phyloP scores from a whole-genome alignment of 2,888 invertebrate genomes.

The Cerastoderma edule region DNA sequence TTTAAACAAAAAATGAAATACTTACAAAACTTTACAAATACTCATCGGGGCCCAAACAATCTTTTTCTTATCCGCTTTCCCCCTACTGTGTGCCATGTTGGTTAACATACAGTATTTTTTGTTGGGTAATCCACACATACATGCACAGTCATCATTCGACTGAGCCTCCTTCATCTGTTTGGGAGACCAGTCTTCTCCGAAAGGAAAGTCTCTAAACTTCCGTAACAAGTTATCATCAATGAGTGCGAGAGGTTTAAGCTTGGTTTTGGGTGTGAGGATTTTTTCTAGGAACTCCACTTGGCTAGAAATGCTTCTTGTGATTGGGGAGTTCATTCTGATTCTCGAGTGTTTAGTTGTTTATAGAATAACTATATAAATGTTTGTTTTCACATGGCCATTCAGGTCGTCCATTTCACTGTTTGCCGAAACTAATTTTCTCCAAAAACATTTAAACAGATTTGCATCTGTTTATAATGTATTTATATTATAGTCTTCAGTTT shows the following conservation, averaged over 20 bases:
- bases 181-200: slow-evolving; percentile 43
- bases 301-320: slow-evolving; percentile 13
- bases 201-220: slow-evolving; percentile 45
- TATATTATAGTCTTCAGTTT: no score
- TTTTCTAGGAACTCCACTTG: slow-evolving; percentile 36
- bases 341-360: no score
- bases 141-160: slow-evolving; percentile 34
- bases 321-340: neutral
- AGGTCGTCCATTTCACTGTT: no score
- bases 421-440: no score
- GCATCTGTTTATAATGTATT: no score
- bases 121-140: slow-evolving; percentile 60
- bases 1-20: slow-evolving; percentile 39
- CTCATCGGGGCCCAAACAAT: slow-evolving; percentile 63
- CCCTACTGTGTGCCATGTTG: slow-evolving; percentile 33
- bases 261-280: slow-evolving; percentile 24
- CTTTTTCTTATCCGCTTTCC: slow-evolving; percentile 40
- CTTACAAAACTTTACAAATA: slow-evolving; percentile 64
- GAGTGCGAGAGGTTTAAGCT: slow-evolving; percentile 22
- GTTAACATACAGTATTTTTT: slow-evolving; percentile 62
- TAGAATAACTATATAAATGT: no score
- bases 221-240: slow-evolving; percentile 26
- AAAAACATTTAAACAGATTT: no score
- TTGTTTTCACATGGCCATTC: no score
- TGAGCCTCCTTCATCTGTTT: slow-evolving; percentile 17